These are phyloP conservation scores for Pyrocoelia pectoralis DNA, from an alignment of 2,888 invertebrate genomes.

Conservation along the genomic window DNA sequence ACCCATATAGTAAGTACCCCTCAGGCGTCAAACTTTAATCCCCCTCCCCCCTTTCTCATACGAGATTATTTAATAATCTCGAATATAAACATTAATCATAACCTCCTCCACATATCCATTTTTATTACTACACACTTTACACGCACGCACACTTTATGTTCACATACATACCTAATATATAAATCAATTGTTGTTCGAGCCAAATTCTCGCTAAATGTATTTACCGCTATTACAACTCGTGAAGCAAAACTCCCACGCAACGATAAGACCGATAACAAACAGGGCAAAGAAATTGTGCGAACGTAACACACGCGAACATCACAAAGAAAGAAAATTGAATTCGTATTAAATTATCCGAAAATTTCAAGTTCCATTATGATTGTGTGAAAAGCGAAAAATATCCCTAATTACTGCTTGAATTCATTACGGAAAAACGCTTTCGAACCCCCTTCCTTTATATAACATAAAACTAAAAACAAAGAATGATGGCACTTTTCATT, in stretches of 20 bases:
- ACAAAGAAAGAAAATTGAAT: slow-evolving; percentile 18
- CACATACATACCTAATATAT: slow-evolving; percentile 17
- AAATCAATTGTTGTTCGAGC: slow-evolving; percentile 23
- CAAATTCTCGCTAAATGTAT: slow-evolving; percentile 24
- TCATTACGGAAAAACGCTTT: slow-evolving; percentile 52
- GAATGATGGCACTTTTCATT: slow-evolving; percentile 53
- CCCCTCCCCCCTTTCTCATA: too few relatives aligned
- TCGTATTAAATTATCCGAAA: slow-evolving; percentile 53
- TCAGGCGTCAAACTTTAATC: slow-evolving; percentile 19
- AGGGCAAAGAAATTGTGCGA: neutral
- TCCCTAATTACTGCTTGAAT: slow-evolving; percentile 55
- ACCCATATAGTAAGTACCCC: slow-evolving; percentile 18
- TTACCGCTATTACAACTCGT: slow-evolving; percentile 20
- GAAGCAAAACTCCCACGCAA: slow-evolving; percentile 40
- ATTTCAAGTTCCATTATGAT: slow-evolving; percentile 53
- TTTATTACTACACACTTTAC: slow-evolving; percentile 19
- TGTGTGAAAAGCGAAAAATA: slow-evolving; percentile 51
- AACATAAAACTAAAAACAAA: slow-evolving; percentile 49
- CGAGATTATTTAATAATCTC: slow-evolving; percentile 26
- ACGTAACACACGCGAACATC: slow-evolving; percentile 18
- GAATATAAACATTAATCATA: slow-evolving; percentile 29
- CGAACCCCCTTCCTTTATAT: slow-evolving; percentile 32
- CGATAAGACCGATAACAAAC: slow-evolving; percentile 41
- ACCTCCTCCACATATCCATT: slow-evolving; percentile 13
- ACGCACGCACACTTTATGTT: slow-evolving; percentile 23